Base-by-base conservation (phyloP, 2,113 vertebrate genomes). In the Callopanchax toddi region DNA sequence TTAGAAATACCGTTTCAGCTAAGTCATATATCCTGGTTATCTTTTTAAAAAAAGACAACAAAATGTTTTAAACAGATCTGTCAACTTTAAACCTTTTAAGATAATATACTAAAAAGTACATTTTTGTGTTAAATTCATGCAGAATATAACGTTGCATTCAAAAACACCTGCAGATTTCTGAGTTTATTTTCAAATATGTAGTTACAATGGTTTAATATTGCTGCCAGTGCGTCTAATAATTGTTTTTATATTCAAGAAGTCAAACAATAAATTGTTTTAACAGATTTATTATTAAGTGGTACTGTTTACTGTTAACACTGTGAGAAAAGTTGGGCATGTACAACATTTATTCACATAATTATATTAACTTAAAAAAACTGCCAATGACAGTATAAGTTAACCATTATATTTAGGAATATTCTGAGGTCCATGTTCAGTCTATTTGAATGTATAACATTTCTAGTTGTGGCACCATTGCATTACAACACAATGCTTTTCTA, bases 281-380 rank as follows among this genome's bases (percentile, higher is more conserved):
- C 50, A 73, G 16, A 42, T 91, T 90, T 91, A 91, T 91, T 93
- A 82, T 83, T 86, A 84, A 87, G 86, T 63, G 16, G 17, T 76
- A 76, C 51, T 60, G 83, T 82, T 75, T 76, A 70, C 51, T 87
- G 86, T 84, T 86, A 88, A 67, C 51, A 67, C 67, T 82, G 55
- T 71, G 74, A 76, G 81, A 76, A 90, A 89, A 89, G 72, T 76
- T 69, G 74, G 82, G 51, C 67, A 79, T 89, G 60, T 88, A 91
- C 81, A 89, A 89, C 78, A 88, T 79, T 64, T 89, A 89, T 88
- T 87, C 84, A 90, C 85, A 90, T 81, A 86, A 83, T 63, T 50
- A 2, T 68, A 71, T 65, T 76, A 81, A 81, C 43, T 83, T 82
- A 85, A 88, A 86, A 66, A 78, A 78, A 84, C 85, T 88, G 87